Evolutionary conservation across 2,888 invertebrate genomes (phyloP).

Genomic region (Tipula helvola): DNA sequence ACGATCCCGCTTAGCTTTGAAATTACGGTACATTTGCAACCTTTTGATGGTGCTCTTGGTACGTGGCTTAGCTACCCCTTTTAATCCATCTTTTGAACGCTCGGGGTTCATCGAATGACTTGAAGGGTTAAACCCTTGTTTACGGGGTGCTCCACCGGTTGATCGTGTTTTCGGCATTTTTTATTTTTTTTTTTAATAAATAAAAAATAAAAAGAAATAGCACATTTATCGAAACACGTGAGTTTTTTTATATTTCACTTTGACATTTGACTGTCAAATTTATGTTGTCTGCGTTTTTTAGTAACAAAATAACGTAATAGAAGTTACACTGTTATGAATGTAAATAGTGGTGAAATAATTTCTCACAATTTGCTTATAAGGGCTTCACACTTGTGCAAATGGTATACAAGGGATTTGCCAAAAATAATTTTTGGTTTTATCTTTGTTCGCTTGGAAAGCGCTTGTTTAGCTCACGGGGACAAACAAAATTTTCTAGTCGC

Average conservation of each 20-base stretch:
- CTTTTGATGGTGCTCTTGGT: conserved; percentile 91
- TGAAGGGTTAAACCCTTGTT: conserved; percentile 72
- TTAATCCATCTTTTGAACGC: conserved; percentile 59
- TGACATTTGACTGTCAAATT: neutral
- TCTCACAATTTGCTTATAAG: too few relatives aligned
- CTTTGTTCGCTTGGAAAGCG: too few relatives aligned
- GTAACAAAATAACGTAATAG: neutral
- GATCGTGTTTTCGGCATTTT: conserved; percentile 69
- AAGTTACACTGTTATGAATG: too few relatives aligned
- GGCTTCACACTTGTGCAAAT: too few relatives aligned
- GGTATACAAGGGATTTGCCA: too few relatives aligned
- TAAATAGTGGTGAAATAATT: too few relatives aligned
- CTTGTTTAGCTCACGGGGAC: too few relatives aligned
- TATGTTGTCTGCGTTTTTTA: neutral
- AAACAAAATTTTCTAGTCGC: too few relatives aligned
- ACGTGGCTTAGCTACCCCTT: conserved; percentile 73
- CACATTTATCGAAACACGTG: neutral
- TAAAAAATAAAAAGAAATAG: too few relatives aligned
- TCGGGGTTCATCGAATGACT: conserved; percentile 95
- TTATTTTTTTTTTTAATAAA: neutral
- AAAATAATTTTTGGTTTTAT: too few relatives aligned
- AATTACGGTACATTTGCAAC: conserved; percentile 96
- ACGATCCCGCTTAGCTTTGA: conserved; percentile 85
- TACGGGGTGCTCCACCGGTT: conserved; percentile 60
- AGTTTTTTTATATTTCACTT: neutral